Base-by-base conservation (phyloP, 2,113 vertebrate genomes). In the Cynoglossus semilaevis region DNA sequence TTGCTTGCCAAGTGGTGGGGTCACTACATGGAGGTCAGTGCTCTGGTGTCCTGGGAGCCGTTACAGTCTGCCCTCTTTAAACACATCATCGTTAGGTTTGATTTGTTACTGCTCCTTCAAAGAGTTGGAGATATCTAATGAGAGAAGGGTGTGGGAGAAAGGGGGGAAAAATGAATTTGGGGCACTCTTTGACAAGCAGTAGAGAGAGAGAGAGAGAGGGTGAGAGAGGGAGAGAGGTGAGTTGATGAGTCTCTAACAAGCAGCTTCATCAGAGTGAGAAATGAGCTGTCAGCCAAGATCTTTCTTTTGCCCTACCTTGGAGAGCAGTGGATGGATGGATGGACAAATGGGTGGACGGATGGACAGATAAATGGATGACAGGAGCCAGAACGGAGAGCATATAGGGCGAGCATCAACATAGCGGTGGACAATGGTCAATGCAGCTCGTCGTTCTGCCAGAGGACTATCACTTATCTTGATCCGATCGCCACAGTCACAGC, bases 231-330 rank as follows among this genome's bases (percentile, higher is more conserved):
- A 6, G 43, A 16, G 44, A 17, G 44, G 17, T 2, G 9, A 49
- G 65, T n/a, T 82, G 82, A 80, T 79, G 72, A 84, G 66, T 83
- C 70, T 76, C 81, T 90, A 89, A 89, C 88, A 88, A 88, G 87
- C 79, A 18, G 72, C 83, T 90, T 85, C 79, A 87, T 90, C 87
- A 87, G 74, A 74, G 71, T 81, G 79, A 86, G 60, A 67, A 82
- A 89, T 85, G 82, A 83, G 72, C 72, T 84, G 85, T 82, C 81
- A 83, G 63, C 63, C 38, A 46, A 59, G 55, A 81, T 86, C 84
- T 87, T 78, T 84, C 68, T 83, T 85, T 83, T 88, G 84, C 88
- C 88, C 85, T 84, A 86, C 87, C 86, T 84, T 71, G 68, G 70
- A 74, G 78, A 81, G 51, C 61, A 17, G 70, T 64, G 58, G 76